phyloP scores from a whole-genome alignment of 2,797 vertebrate species.

The Acomys russatus region DNA sequence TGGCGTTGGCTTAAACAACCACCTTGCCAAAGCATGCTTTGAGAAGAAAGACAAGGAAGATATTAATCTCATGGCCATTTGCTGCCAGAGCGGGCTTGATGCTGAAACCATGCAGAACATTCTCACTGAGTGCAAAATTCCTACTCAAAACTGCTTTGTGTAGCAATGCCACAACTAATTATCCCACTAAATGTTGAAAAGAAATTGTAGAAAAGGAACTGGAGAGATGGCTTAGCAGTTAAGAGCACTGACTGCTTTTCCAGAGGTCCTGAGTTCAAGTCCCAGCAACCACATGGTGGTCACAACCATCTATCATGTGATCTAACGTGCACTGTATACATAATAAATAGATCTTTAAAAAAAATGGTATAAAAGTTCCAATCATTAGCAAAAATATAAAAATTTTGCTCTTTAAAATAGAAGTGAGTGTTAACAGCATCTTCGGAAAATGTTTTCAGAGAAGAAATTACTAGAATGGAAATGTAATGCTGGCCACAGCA shows the following conservation, averaged over 20 bases:
- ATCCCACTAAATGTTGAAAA: background rate
- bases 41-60: background rate
- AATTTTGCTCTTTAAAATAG: background rate
- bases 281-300: too few species aligned
- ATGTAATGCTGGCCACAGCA: background rate
- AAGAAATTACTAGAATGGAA: background rate
- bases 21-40: background rate
- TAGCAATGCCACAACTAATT: background rate
- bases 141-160: background rate
- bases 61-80: background rate
- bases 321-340: too few species aligned
- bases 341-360: background rate
- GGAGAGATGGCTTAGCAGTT: too few species aligned
- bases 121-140: background rate
- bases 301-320: too few species aligned
- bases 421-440: background rate
- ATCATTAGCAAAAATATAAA: background rate
- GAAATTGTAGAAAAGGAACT: background rate
- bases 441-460: background rate
- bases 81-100: background rate
- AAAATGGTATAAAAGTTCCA: background rate
- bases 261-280: too few species aligned
- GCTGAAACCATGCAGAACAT: background rate
- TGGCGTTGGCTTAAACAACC: background rate
- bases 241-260: too few species aligned